A percentile compares a stretch with the other conserved stretches of the same genome.
Conservation (phyloP, 2,888 invertebrate species). For the Perizoma affinitatum region DNA sequence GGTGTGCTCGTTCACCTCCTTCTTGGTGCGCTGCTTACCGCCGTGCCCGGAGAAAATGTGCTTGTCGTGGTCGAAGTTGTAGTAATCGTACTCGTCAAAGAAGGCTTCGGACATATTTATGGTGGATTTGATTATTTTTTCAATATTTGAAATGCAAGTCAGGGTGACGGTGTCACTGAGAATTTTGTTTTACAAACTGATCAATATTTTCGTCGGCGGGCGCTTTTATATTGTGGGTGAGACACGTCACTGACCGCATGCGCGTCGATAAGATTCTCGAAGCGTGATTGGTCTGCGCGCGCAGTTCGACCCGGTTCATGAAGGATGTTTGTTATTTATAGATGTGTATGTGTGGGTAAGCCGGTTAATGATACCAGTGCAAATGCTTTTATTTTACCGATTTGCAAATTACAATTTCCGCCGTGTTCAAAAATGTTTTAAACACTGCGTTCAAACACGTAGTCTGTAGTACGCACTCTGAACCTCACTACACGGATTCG, state of each 20-base stretch:
- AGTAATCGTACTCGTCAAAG: constrained; percentile 96
- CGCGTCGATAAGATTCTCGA: constrained; percentile 76
- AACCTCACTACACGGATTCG: no score
- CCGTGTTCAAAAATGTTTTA: no score
- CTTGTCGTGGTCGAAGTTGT: constrained; percentile 97
- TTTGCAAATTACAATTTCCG: no score
- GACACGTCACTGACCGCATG: constrained; percentile 81
- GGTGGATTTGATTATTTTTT: constrained; percentile 44
- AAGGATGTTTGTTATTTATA: constrained; percentile 71
- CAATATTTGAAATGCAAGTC: constrained; percentile 48
- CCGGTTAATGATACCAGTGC: constrained; percentile 56
- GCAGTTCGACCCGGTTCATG: constrained; percentile 59
- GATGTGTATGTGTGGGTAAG: constrained; percentile 60
- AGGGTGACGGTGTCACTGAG: constrained; percentile 56
- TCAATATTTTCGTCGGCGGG: constrained; percentile 45
- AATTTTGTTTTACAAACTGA: constrained; percentile 64
- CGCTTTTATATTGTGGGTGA: constrained; percentile 63
- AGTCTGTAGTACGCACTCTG: no score
- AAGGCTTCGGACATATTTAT: constrained; percentile 91
- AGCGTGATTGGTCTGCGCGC: constrained; percentile 68
- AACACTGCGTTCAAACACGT: no score
- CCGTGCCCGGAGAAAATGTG: constrained; percentile 93
- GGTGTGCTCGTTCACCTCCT: constrained; percentile 93
- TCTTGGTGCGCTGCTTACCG: constrained; percentile 95
- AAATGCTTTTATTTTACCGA: constrained; percentile 7